These are phyloP conservation scores for Cancer borealis DNA, from an alignment of 2,888 invertebrate genomes.

Conservation along the genomic window DNA sequence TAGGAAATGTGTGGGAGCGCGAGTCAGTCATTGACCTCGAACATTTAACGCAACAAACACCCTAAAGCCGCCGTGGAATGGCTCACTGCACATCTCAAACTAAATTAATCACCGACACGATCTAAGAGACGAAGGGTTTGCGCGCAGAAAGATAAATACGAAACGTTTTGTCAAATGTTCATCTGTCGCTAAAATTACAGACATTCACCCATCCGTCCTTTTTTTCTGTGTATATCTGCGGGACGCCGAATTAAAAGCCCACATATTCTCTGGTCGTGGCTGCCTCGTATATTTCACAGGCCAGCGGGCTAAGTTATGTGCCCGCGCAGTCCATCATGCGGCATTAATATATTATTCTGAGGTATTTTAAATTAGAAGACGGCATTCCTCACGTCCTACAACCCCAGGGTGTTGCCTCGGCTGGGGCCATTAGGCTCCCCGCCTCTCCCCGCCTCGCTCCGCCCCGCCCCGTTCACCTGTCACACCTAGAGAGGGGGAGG, in stretches of 20 bases:
- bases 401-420: slow-evolving; percentile 29
- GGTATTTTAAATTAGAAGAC: slow-evolving; percentile 40
- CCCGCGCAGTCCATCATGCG: slow-evolving; percentile 17
- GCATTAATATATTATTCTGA: slow-evolving; percentile 40
- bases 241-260: slow-evolving; percentile 40
- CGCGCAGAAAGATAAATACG: slow-evolving; percentile 21
- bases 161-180: slow-evolving; percentile 27
- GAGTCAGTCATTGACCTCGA: not conserved
- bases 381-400: not conserved
- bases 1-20: slow-evolving; percentile 29
- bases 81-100: not conserved
- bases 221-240: not conserved
- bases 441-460: not conserved
- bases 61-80: not conserved
- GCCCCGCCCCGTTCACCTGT: slow-evolving; percentile 5
- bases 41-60: not conserved
- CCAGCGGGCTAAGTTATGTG: slow-evolving; percentile 31
- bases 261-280: slow-evolving; percentile 30
- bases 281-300: slow-evolving; percentile 34
- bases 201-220: slow-evolving; percentile 17
- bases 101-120: not conserved
- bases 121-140: not conserved
- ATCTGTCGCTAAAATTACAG: slow-evolving; percentile 37
- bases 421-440: slow-evolving; percentile 8
- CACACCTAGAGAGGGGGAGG: not conserved